Evolutionary conservation across 64 coral and sea anemone genomes (phyloP).

Genomic region (Stichodactyla mertensii): DNA sequence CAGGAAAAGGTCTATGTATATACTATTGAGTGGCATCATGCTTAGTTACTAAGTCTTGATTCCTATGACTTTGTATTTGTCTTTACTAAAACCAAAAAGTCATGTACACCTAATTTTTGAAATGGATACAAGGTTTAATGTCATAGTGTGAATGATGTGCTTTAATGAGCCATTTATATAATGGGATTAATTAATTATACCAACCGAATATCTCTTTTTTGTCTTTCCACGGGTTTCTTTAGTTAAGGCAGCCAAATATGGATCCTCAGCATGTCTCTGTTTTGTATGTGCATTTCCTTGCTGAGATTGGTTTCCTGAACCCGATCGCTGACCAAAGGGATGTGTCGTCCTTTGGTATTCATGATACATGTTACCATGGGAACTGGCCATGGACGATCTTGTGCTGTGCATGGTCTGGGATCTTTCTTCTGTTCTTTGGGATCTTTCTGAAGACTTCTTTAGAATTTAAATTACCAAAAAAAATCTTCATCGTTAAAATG

Average conservation of each 20-base stretch:
- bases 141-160: too few relatives aligned
- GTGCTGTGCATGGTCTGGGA: not conserved
- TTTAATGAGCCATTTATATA: not conserved
- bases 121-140: too few relatives aligned
- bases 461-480: too few relatives aligned
- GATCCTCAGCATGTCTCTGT: not conserved
- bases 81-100: too few relatives aligned
- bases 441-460: not conserved
- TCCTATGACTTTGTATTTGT: too few relatives aligned
- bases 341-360: not conserved
- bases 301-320: not conserved
- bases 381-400: not conserved
- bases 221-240: slow-evolving; percentile 46
- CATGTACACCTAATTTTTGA: too few relatives aligned
- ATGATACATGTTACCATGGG: slow-evolving; percentile 13
- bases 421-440: not conserved
- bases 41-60: too few relatives aligned
- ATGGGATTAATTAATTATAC: not conserved
- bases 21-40: too few relatives aligned
- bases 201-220: slow-evolving; percentile 38
- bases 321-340: not conserved
- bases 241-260: slow-evolving; percentile 19
- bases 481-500: too few relatives aligned
- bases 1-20: too few relatives aligned
- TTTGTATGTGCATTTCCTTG: not conserved